These are phyloP conservation scores for Zapus hudsonius DNA, from an alignment of 2,113 vertebrate species.

Conservation along the genomic window DNA sequence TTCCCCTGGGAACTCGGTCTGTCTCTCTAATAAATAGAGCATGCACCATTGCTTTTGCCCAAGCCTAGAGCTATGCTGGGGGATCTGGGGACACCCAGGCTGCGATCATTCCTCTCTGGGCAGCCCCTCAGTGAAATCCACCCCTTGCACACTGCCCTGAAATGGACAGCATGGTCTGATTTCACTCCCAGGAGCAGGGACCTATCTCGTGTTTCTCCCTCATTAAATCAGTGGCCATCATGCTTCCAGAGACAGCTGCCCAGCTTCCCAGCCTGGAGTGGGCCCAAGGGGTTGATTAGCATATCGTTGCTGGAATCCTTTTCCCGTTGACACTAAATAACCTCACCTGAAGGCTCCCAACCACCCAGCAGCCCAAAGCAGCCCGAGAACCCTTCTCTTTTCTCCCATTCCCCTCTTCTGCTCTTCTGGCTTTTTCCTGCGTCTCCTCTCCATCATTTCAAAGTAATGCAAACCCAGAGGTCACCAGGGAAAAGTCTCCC, in stretches of 20 bases:
- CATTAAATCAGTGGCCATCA: slow-evolving; percentile 60
- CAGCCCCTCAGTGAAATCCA: not conserved
- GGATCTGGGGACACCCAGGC: not conserved
- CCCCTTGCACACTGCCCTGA: not conserved
- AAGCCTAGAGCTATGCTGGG: not conserved
- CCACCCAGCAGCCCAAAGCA: not conserved
- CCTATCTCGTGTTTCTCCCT: not conserved
- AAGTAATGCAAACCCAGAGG: not conserved
- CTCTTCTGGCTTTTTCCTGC: accelerated
- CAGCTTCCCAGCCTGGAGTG: slow-evolving; percentile 50
- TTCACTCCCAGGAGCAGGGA: not conserved
- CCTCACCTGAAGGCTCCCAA: slow-evolving; percentile 17
- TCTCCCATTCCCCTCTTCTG: accelerated
- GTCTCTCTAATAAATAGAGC: slow-evolving; percentile 66
- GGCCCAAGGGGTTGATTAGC: slow-evolving; percentile 73
- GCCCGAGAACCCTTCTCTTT: not conserved
- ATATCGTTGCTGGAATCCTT: slow-evolving; percentile 61
- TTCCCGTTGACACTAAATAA: slow-evolving; percentile 56
- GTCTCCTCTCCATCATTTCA: not conserved
- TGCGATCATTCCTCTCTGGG: not conserved
- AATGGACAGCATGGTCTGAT: slow-evolving; percentile 11
- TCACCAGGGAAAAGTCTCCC: not conserved
- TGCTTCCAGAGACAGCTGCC: slow-evolving; percentile 48
- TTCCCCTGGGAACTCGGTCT: not conserved
- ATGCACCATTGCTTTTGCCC: not conserved